Base-by-base conservation (phyloP, 2,888 invertebrate genomes). In the Macaria liturata region DNA sequence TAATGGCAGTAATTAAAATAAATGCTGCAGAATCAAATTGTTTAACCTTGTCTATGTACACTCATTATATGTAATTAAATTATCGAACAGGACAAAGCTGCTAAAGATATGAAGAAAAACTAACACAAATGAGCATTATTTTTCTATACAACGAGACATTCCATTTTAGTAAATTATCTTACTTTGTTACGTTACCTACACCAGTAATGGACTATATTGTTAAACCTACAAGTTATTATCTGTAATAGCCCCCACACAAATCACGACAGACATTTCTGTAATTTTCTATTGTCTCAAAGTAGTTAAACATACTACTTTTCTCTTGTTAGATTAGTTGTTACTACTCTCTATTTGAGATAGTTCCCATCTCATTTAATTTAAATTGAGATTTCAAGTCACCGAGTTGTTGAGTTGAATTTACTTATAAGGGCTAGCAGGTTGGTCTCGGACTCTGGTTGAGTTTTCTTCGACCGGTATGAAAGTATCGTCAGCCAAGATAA, bases 401-500 rank as follows among this genome's bases (percentile, higher is more conserved):
- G 59, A 53, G 61, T 45, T 54, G 45, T 39, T 46, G 53, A 62
- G 62, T 60, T 57, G 64, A 62, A 59, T 64, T 20, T 54, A 60
- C 67, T 59, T 66, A 59, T 64, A 64, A 54, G 66, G 64, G 45
- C 56, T 45, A 57, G 58, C 57, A 61, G 57, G 59, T 58, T 59
- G 64, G 61, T 62, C 58, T 51, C 59, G 62, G 53, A 58, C 58
- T 58, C 54, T 55, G 52, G 54, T 42, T 62, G 49, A 32, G 60
- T 50, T 64, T 62, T 57, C 62, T 57, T 60, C 45, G 40, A 54
- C 32, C 46, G 55, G 59, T 54, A 60, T 59, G 53, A 49, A 52
- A 46, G 42, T 47, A 42, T 48, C 53, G 50, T 30, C 66, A 71
- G 63, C 64, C 69, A 66, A 69, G 66, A 65, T 69, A 69, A 73